phyloP scores from a whole-genome alignment of 1,140 invertebrate genomes.

The Coelopa frigida region DNA sequence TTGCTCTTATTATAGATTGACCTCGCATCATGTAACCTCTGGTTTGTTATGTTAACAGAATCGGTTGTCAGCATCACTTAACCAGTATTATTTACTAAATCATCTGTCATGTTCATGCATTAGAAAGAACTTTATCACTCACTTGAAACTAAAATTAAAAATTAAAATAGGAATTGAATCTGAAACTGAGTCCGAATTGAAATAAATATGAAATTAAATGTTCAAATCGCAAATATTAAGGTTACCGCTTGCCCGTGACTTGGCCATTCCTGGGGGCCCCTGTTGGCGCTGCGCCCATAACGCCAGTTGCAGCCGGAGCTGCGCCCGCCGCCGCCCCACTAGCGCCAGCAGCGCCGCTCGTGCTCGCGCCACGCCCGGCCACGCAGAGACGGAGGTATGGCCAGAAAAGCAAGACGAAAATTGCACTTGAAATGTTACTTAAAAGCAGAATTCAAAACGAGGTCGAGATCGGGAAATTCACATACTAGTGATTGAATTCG shows the following conservation, averaged over 20 bases:
- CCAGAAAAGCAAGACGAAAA: neutral
- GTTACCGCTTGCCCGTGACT: slow-evolving; percentile 53
- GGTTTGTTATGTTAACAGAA: too few relatives aligned
- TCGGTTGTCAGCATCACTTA: too few relatives aligned
- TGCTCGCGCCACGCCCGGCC: slow-evolving; percentile 46
- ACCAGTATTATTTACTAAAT: too few relatives aligned
- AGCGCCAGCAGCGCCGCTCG: slow-evolving; percentile 44
- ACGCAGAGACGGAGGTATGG: slow-evolving; percentile 48
- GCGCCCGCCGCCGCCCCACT: slow-evolving; percentile 46
- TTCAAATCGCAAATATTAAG: too few relatives aligned
- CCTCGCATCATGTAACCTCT: too few relatives aligned
- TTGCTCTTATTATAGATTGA: too few relatives aligned
- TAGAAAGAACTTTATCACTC: too few relatives aligned
- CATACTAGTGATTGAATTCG: neutral
- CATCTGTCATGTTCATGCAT: too few relatives aligned
- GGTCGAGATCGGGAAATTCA: too few relatives aligned
- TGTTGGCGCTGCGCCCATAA: slow-evolving; percentile 46
- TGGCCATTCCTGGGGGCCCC: slow-evolving; percentile 47
- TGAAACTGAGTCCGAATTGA: neutral
- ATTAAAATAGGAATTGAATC: neutral
- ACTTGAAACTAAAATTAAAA: neutral
- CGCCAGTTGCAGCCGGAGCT: slow-evolving; percentile 46
- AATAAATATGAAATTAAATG: neutral
- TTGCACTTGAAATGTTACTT: slow-evolving; percentile 5
- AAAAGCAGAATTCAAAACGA: slow-evolving; percentile 41